Conservation (phyloP, 2,113 vertebrate species). For the Xiphophorus hellerii region DNA sequence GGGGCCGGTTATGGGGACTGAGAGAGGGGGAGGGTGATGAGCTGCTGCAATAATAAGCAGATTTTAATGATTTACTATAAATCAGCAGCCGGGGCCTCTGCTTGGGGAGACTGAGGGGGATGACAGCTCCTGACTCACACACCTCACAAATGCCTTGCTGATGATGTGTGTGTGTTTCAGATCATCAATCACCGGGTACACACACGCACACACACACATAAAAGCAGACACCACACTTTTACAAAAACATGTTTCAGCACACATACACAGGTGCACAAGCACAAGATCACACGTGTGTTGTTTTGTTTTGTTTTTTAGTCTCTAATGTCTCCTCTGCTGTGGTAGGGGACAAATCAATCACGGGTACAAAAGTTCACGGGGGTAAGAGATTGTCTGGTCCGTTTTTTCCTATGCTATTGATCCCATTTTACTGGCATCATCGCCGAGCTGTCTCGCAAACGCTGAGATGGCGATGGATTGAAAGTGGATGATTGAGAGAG, state of each 20-base stretch:
- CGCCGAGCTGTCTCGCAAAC: conserved; percentile 75
- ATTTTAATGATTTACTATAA: conserved; percentile 83
- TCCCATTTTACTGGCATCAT: conserved; percentile 81
- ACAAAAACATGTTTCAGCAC: conserved; percentile 70
- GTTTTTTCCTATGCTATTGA: conserved; percentile 79
- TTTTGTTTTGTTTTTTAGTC: conserved; percentile 50
- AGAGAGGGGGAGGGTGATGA: conserved; percentile 67
- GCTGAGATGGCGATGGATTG: conserved; percentile 72
- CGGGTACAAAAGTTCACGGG: conserved; percentile 79
- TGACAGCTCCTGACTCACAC: conserved; percentile 81
- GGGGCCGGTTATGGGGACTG: conserved; percentile 53
- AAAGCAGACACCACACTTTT: conserved; percentile 30
- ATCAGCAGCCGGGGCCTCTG: conserved; percentile 78
- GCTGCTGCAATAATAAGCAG: conserved; percentile 82
- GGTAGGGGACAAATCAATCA: conserved; percentile 81
- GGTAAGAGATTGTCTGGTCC: conserved; percentile 80
- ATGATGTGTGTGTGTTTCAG: conserved; percentile 77
- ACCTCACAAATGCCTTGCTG: conserved; percentile 79
- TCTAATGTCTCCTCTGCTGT: conserved; percentile 73
- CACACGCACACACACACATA: conserved; percentile 35
- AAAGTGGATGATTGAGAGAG: conserved; percentile 80
- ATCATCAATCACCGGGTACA: conserved; percentile 73
- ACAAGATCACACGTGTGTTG: conserved; percentile 23
- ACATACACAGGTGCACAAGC: conserved; percentile 52
- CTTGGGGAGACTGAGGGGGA: conserved; percentile 76